phyloP scores from a whole-genome alignment of 2,888 invertebrate genomes.

The Ischnura elegans region DNA sequence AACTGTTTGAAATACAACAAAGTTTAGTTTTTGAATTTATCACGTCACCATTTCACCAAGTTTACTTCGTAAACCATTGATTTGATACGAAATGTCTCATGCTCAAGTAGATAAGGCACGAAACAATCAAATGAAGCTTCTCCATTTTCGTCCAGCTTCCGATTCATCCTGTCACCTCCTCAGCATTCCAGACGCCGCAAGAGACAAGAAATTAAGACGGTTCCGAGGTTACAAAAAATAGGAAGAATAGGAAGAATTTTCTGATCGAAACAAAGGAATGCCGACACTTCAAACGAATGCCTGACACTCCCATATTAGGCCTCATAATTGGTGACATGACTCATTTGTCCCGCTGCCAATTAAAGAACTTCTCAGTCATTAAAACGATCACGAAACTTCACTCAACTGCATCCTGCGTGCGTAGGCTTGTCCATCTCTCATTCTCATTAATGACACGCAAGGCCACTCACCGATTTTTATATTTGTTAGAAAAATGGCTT shows the following conservation, averaged over 20 bases:
- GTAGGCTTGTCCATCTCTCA: not conserved
- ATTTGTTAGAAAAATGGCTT: too few species aligned
- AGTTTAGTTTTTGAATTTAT: too few species aligned
- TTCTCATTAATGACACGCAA: too few species aligned
- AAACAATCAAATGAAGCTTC: too few species aligned
- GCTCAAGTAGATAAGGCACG: too few species aligned
- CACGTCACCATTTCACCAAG: too few species aligned
- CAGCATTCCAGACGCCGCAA: not conserved
- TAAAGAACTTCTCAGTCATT: not conserved
- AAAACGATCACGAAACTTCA: conserved; percentile 18
- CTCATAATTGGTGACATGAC: not conserved
- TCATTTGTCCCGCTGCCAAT: not conserved
- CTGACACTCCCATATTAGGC: not conserved
- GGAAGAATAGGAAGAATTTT: not conserved
- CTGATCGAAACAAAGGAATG: not conserved
- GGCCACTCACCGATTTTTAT: too few species aligned
- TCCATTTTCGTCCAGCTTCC: not conserved
- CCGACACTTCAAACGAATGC: not conserved
- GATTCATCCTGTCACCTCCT: not conserved
- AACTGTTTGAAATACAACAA: too few species aligned
- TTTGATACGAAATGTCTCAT: too few species aligned
- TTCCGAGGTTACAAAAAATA: not conserved
- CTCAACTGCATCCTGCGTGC: not conserved
- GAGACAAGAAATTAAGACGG: not conserved
- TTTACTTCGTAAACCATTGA: too few species aligned